These are phyloP conservation scores for Muscicapa striata DNA, from an alignment of 2,797 vertebrate species.

Conservation along the genomic window DNA sequence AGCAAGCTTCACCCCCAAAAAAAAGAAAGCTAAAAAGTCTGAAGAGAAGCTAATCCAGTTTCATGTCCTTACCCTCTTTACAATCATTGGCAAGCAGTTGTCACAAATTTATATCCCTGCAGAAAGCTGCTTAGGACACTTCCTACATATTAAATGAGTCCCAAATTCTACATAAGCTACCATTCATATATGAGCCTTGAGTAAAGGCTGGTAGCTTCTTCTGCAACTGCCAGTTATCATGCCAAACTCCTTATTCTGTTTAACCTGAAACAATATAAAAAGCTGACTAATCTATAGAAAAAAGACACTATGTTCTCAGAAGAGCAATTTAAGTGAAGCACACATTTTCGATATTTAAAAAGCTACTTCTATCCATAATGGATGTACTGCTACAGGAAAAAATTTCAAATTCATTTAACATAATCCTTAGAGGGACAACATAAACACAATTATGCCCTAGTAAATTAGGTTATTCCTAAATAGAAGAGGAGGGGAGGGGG, in stretches of 20 bases:
- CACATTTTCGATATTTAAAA: not conserved
- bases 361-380: not conserved
- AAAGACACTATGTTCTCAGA: not conserved
- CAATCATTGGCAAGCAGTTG: not conserved
- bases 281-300: not conserved
- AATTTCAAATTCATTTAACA: not conserved
- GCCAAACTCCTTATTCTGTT: not conserved
- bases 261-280: not conserved
- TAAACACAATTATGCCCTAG: not conserved
- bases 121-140: slow-evolving; percentile 19
- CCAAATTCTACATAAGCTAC: not conserved
- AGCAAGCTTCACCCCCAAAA: not conserved
- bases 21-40: not conserved
- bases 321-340: not conserved
- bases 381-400: not conserved
- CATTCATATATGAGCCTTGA: not conserved
- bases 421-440: slow-evolving; percentile 13
- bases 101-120: not conserved
- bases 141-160: not conserved
- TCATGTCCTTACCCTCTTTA: not conserved
- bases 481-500: not conserved
- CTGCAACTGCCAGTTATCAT: not conserved
- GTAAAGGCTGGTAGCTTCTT: not conserved
- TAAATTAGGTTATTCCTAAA: slow-evolving; percentile 25
- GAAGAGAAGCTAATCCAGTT: not conserved